Base-by-base conservation (phyloP, 2,797 vertebrate species). In the Neosalanx taihuensis region DNA sequence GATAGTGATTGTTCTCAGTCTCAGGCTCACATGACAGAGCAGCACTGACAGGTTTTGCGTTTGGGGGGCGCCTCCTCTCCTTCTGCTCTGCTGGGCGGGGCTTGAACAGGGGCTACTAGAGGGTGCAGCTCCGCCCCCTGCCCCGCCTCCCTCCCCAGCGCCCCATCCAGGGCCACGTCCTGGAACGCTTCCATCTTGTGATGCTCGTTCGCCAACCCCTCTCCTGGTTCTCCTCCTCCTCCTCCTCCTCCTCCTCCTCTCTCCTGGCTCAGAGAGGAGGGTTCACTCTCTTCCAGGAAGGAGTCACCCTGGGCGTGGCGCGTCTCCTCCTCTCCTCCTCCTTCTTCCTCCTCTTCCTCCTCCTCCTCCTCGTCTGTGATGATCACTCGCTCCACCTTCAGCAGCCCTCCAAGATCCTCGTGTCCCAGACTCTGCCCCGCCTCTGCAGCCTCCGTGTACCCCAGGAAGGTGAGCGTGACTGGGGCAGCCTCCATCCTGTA, bases 391-490 rank as follows among this genome's bases (percentile, higher is more conserved):
- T 92, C 90, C 37, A 78, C 91, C 3, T 82, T 86, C 65, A 92
- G 69, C 75, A 85, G 69, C 23, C 77, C 80, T 29, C 81, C 82
- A 0, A 71, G 15, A 15, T 79, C 79, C 12, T 80, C 81, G 46
- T 76, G 58, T 1, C 37, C 74, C 23, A 71, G 20, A 2, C 64
- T 81, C 13, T 72, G 72, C 4, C 69, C 75, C 0, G 66, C 41
- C 17, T 70, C 17, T 23, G 79, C 72, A 3, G 69, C 75, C 6
- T 91, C 88, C 2, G 80, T 12, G 70, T 91, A 92, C 73, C 90
- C 92, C 79, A 92, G 73, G 83, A 92, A 93, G 41, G 89, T 68
- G 6, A 93, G 89, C 0, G 86, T 89, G 60, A 91, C 85, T 0
- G 90, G 84, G 18, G 78, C 78, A 18, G 89, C 81, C 23, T 87